Conservation (phyloP, 2,888 invertebrate species). For the Diplazon laetatorius region DNA sequence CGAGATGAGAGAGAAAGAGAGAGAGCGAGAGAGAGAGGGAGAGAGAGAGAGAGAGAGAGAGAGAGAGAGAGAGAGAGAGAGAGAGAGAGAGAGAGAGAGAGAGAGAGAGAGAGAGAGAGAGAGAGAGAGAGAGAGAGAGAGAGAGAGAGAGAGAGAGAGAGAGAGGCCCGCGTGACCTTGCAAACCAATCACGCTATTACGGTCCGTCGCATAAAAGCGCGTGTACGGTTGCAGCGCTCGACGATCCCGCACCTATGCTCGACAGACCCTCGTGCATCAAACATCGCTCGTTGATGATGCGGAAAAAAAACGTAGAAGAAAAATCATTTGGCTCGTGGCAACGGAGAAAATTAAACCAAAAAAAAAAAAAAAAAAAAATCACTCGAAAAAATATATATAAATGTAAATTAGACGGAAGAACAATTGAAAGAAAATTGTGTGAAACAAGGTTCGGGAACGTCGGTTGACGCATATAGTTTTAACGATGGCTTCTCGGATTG, state of each 20-base stretch:
- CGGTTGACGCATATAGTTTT: conserved; percentile 12
- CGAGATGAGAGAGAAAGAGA: conserved; percentile 29
- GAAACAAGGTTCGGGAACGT: neutral
- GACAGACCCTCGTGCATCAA: conserved; percentile 13
- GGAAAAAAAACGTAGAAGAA: neutral
- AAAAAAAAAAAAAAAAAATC: neutral
- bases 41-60: too few relatives aligned
- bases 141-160: conserved; percentile 34
- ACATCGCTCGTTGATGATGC: conserved; percentile 11
- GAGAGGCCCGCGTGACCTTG: conserved; percentile 59
- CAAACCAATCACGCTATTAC: conserved; percentile 63
- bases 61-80: conserved; percentile 40
- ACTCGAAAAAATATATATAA: neutral
- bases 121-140: conserved; percentile 39
- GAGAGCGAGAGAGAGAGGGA: conserved; percentile 26
- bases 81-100: conserved; percentile 30
- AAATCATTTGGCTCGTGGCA: neutral
- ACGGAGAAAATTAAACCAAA: neutral
- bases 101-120: conserved; percentile 41
- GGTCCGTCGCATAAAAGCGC: conserved; percentile 62
- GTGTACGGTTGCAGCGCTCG: conserved; percentile 31
- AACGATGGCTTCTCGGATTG: conserved; percentile 52
- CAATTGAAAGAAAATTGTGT: neutral
- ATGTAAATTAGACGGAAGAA: neutral
- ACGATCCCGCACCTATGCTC: conserved; percentile 40